Evolutionary conservation across 2,797 vertebrate genomes (phyloP), one percentile per base, ranked within the genome.

Genomic region (Chromobotia macracanthus): DNA sequence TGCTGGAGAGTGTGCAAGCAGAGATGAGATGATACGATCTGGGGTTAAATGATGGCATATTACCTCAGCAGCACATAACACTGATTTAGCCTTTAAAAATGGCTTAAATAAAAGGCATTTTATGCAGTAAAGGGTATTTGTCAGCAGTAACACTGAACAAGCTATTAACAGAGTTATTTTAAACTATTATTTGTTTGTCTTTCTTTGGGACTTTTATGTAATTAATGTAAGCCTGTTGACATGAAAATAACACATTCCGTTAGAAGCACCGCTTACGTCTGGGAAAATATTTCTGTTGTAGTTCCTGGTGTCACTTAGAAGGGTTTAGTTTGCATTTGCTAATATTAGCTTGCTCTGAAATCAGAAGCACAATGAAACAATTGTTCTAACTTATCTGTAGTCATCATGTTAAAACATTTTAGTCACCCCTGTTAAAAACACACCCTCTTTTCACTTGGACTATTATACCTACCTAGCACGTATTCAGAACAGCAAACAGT

Each of bases 221-320:
- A 79, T 75, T 69, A 79, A 41, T 19, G 16, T 63, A 8, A 79
- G 23, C 23, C 1, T 75, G 71, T 79, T 73, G 64, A 70, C 18
- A 3, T 46, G 55, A 5, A 66, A 77, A 44, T 11, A 67, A 60
- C 51, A 72, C 38, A 77, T 73, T 74, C 28, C 41, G 28, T 25
- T 74, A 48, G 50, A 15, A 53, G 16, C 48, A 18, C 44, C 21
- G 15, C 19, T 61, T 78, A 28, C 31, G 65, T 46, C n/a, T 35
- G 2, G 48, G n/a, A 68, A 77, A 68, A 77, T 77, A 77, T 68
- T 61, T 77, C n/a, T 61, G 28, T 23, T 69, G 13, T 51, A 19
- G 1, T n/a, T 77, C 25, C 23, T 23, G 44, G 31, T 67, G 51
- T 50, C 58, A 25, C 18, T 23, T 55, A 25, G 3, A 56, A 46